A percentile compares a stretch with the other conserved stretches of the same genome.
These are phyloP conservation scores for Serrognathus titanus DNA, from an alignment of 2,888 invertebrate species.

Conservation along the genomic window DNA sequence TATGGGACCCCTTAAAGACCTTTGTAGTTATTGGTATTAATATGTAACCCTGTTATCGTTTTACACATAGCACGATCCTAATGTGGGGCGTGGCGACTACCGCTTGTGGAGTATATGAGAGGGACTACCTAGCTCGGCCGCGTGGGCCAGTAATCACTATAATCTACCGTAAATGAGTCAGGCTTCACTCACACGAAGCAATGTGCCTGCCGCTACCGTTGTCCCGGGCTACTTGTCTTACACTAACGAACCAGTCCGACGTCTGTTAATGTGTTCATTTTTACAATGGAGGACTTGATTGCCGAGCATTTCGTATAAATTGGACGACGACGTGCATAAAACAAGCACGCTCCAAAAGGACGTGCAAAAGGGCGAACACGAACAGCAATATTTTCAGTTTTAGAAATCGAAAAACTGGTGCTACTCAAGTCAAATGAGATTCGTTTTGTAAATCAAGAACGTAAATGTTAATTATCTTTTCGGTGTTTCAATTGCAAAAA, in stretches of 20 bases:
- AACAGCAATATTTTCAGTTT: no score
- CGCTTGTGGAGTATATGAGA: conserved; percentile 24
- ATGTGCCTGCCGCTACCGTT: conserved; percentile 15
- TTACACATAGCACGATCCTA: conserved; percentile 30
- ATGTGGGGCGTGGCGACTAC: conserved; percentile 34
- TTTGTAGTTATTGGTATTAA: conserved; percentile 4
- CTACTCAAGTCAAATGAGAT: no score
- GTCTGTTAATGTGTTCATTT: conserved; percentile 3
- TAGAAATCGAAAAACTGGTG: no score
- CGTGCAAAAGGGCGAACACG: no score
- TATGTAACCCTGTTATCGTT: conserved; percentile 23
- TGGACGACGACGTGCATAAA: neutral
- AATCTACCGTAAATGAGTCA: conserved; percentile 42
- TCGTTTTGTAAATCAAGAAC: no score
- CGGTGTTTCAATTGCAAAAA: no score
- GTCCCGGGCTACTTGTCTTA: conserved; percentile 24
- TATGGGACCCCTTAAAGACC: no score
- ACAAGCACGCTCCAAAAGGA: no score
- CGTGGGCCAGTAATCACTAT: conserved; percentile 43
- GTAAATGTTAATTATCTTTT: no score
- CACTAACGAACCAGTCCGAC: conserved; percentile 11
- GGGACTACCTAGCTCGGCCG: conserved; percentile 27
- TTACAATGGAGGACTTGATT: neutral
- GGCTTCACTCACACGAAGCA: conserved; percentile 39
- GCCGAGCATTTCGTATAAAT: neutral